These are phyloP conservation scores for Chelonoidis abingdonii DNA, from an alignment of 2,113 vertebrate genomes.

Conservation along the genomic window DNA sequence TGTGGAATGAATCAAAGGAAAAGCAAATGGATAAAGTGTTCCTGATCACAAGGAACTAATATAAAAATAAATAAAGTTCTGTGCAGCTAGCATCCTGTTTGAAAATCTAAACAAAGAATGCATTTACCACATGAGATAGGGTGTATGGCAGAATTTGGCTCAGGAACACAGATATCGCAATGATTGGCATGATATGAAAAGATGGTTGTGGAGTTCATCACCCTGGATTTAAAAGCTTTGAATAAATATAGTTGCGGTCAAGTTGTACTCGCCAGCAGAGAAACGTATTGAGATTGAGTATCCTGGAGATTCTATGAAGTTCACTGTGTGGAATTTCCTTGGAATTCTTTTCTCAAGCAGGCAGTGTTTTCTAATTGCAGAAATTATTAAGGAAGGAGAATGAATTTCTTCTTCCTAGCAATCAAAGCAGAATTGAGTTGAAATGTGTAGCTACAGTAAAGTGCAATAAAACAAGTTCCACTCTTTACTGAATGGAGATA, in stretches of 20 bases:
- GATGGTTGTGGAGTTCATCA: background rate
- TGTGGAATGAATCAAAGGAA: background rate
- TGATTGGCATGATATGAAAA: background rate
- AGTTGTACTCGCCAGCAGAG: background rate
- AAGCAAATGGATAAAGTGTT: background rate
- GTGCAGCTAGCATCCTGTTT: background rate
- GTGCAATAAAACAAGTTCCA: background rate
- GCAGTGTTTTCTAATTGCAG: background rate
- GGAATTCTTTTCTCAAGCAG: background rate
- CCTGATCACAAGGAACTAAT: background rate
- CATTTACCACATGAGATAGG: background rate
- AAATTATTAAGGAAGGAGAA: background rate
- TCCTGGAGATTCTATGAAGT: background rate
- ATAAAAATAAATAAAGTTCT: background rate
- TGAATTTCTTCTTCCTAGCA: background rate
- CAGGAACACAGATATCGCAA: background rate
- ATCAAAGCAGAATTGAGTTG: background rate
- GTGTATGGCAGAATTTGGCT: background rate
- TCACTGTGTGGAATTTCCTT: background rate
- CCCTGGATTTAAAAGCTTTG: background rate
- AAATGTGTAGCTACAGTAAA: background rate
- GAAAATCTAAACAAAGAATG: background rate
- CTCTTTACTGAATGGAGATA: background rate
- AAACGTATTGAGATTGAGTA: accelerated
- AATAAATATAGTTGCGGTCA: background rate